phyloP scores from a whole-genome alignment of 2,797 vertebrate species.

The Ciconia nigra region DNA sequence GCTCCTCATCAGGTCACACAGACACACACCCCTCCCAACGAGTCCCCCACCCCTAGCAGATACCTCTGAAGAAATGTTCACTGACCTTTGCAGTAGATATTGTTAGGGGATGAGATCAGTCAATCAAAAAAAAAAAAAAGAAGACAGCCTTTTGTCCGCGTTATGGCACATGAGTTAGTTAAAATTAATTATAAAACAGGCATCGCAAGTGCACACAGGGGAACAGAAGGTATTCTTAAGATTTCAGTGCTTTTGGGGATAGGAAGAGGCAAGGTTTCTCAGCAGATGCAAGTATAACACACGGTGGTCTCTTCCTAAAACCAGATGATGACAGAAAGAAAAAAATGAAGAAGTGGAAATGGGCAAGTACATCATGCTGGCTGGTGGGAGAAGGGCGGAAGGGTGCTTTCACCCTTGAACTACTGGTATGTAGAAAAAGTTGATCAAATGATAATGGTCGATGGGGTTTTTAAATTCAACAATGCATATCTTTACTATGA shows the following conservation, averaged over 20 bases:
- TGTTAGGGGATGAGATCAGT: not conserved
- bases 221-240: not conserved
- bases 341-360: not conserved
- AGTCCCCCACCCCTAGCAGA: not conserved
- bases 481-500: not conserved
- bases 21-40: not conserved
- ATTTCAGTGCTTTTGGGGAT: not conserved
- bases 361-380: not conserved
- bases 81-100: conserved; percentile 8
- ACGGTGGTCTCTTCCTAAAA: not conserved
- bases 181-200: not conserved
- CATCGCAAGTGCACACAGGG: not conserved
- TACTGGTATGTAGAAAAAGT: not conserved
- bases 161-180: not conserved
- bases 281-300: not conserved
- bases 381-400: not conserved
- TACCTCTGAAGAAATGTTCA: not conserved
- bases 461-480: not conserved
- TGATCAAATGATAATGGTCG: not conserved
- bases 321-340: not conserved
- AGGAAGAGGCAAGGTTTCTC: not conserved
- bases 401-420: not conserved
- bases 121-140: not conserved
- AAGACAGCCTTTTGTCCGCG: not conserved
- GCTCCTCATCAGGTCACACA: not conserved